phyloP scores from a whole-genome alignment of 2,797 vertebrate genomes.

The Platalea minor region DNA sequence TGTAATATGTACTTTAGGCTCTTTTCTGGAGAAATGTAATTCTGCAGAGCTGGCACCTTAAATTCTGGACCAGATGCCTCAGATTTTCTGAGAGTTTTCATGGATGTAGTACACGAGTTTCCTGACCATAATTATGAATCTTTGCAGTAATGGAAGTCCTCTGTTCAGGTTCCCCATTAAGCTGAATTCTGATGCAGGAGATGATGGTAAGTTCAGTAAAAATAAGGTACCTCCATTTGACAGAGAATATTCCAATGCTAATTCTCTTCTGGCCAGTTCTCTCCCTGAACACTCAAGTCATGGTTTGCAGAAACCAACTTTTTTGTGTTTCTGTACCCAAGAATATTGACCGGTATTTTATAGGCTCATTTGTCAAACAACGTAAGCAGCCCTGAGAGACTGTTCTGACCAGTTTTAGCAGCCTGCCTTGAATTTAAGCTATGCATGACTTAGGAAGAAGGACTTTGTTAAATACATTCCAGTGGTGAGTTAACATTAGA shows the following conservation, averaged over 20 bases:
- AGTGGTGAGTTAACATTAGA: background rate
- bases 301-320: background rate
- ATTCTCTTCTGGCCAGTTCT: background rate
- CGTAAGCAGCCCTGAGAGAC: background rate
- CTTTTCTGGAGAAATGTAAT: background rate
- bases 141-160: background rate
- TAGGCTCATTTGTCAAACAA: background rate
- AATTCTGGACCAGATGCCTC: background rate
- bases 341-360: background rate
- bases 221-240: background rate
- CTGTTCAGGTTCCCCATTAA: background rate
- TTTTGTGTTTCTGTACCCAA: background rate
- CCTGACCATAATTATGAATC: background rate
- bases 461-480: conserved; percentile 28
- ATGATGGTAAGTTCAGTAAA: background rate
- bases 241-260: background rate
- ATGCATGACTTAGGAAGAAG: conserved; percentile 6
- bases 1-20: background rate
- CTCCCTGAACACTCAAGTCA: background rate
- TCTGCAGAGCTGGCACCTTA: background rate
- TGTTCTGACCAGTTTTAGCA: conserved; percentile 6
- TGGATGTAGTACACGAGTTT: background rate
- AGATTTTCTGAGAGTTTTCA: background rate
- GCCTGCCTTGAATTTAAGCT: background rate
- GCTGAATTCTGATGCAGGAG: background rate